These are phyloP conservation scores for Congeria kusceri DNA, from an alignment of 2,888 invertebrate species.

Conservation along the genomic window DNA sequence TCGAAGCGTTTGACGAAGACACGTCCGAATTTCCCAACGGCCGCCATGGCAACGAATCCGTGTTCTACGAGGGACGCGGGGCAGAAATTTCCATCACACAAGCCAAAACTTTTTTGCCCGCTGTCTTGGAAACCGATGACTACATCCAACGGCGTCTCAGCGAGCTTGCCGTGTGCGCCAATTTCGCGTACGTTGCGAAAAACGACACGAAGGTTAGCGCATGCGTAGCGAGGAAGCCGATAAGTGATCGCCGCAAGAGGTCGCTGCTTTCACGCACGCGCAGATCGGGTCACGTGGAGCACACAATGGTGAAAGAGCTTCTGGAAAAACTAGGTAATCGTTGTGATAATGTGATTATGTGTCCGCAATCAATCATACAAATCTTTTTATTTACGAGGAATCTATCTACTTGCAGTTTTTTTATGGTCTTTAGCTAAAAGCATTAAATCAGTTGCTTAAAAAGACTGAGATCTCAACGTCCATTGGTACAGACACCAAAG, in stretches of 20 bases:
- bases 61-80: constrained; percentile 67
- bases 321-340: constrained; percentile 35
- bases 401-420: too few relatives aligned
- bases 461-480: too few relatives aligned
- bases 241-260: constrained; percentile 41
- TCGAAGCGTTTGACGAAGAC: constrained; percentile 68
- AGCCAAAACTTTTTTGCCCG: neutral
- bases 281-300: constrained; percentile 57
- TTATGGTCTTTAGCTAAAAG: too few relatives aligned
- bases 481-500: too few relatives aligned
- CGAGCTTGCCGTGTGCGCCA: constrained; percentile 66
- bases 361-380: too few relatives aligned
- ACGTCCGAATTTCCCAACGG: constrained; percentile 60
- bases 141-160: constrained; percentile 37
- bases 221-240: constrained; percentile 36
- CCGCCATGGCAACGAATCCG: constrained; percentile 57
- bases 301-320: constrained; percentile 37
- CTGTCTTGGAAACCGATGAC: constrained; percentile 2
- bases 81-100: constrained; percentile 51
- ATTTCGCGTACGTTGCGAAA: constrained; percentile 33
- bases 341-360: neutral
- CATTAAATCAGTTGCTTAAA: too few relatives aligned
- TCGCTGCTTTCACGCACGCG: constrained; percentile 58
- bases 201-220: constrained; percentile 6
- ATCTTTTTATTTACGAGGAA: too few relatives aligned